These are phyloP conservation scores for Thomomys bottae DNA, from an alignment of 2,113 vertebrate genomes.

Conservation along the genomic window DNA sequence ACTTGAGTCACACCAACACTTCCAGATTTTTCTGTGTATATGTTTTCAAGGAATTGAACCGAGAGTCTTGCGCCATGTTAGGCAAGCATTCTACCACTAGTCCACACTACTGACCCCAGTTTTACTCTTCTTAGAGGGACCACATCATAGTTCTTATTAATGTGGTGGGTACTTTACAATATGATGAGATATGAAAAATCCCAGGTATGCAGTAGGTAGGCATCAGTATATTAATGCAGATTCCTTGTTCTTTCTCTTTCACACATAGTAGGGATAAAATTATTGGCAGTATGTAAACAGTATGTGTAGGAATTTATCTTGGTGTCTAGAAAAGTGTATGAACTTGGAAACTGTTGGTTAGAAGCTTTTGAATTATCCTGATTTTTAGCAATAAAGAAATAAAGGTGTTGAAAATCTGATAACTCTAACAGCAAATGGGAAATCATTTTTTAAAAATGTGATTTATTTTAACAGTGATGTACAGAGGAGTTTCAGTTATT, in stretches of 20 bases:
- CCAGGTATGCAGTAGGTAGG: background rate
- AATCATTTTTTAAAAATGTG: background rate
- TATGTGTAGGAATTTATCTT: background rate
- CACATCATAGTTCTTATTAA: background rate
- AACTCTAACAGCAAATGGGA: background rate
- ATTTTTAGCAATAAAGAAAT: background rate
- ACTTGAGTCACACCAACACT: no score
- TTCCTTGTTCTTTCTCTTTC: background rate
- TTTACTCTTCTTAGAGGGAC: background rate
- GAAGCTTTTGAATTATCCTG: background rate
- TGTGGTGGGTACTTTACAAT: background rate
- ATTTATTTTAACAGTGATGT: no score
- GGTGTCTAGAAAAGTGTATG: background rate
- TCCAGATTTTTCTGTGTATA: no score
- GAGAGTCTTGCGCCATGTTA: no score
- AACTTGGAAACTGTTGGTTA: background rate
- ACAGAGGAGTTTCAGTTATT: no score
- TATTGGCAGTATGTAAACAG: background rate
- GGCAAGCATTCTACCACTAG: no score
- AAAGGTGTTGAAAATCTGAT: background rate
- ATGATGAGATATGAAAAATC: background rate
- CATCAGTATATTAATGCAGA: background rate
- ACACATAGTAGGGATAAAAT: background rate
- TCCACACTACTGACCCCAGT: no score
- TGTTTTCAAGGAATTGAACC: no score